Conservation (phyloP, 1,140 invertebrate species). For the Drosophila lacteicornis region DNA sequence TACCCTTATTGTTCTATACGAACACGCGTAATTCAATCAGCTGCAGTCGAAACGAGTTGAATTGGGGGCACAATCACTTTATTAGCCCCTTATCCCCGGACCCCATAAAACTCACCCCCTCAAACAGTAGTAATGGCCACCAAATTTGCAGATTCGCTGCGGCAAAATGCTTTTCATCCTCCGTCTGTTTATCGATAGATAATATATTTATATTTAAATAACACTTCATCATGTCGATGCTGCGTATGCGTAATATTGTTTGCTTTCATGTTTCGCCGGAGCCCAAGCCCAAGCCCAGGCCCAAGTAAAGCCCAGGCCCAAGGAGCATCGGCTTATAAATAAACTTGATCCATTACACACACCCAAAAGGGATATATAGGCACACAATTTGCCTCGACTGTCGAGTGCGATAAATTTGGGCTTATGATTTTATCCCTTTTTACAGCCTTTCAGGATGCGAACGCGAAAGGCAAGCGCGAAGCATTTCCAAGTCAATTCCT, state of each 20-base stretch:
- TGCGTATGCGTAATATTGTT: slow-evolving; percentile 81
- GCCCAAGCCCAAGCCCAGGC: neutral
- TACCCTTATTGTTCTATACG: neutral
- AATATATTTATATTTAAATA: slow-evolving; percentile 83
- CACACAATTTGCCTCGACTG: slow-evolving; percentile 64
- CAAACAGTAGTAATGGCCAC: slow-evolving; percentile 58
- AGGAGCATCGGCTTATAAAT: slow-evolving; percentile 64
- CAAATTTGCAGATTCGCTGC: slow-evolving; percentile 78
- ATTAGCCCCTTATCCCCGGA: slow-evolving; percentile 32
- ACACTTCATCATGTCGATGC: slow-evolving; percentile 75
- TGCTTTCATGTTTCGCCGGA: slow-evolving; percentile 64
- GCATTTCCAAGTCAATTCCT: slow-evolving; percentile 61
- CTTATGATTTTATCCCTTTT: slow-evolving; percentile 81
- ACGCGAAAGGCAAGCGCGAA: slow-evolving; percentile 10
- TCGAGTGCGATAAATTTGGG: slow-evolving; percentile 79
- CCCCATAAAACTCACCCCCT: slow-evolving; percentile 52
- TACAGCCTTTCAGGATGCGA: slow-evolving; percentile 41
- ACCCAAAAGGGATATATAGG: slow-evolving; percentile 22
- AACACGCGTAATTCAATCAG: slow-evolving; percentile 41
- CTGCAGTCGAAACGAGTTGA: slow-evolving; percentile 9
- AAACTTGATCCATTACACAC: slow-evolving; percentile 79
- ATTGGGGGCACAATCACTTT: slow-evolving; percentile 32
- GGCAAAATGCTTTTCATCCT: slow-evolving; percentile 67
- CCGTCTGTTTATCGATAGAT: slow-evolving; percentile 74
- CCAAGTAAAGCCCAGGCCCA: slow-evolving; percentile 23